Base-by-base conservation (phyloP, 2,113 vertebrate species). In the Oryzias celebensis region DNA sequence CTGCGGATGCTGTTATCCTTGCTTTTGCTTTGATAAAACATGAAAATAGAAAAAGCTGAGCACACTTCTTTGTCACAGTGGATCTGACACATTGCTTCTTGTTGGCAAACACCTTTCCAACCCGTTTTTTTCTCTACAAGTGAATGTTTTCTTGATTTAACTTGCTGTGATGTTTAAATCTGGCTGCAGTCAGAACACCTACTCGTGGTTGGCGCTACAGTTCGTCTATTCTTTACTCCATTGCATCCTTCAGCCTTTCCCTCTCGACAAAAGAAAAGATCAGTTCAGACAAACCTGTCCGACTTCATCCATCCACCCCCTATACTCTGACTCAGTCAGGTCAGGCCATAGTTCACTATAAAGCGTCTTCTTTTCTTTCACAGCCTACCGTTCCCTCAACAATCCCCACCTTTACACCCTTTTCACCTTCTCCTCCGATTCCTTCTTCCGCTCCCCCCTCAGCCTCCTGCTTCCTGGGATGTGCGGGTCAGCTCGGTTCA, bases 361-460 rank as follows among this genome's bases (percentile, higher is more conserved):
- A 46, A 54, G 47, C 58, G 63, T 51, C 20, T 46, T 53, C 8
- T 64, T 68, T 16, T 51, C 58, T n/a, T 23, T 52, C 58, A 49
- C 62, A 52, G 69, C 67, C 52, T 64, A 51, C 50, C 56, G 48
- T n/a, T 14, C 0, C 14, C 23, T 46, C 53, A 22, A 58, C 49
- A 50, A 14, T 50, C 45, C 31, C 51, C 14, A 16, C 56, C 54
- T 55, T 46, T 36, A 7, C 26, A 42, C 65, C 17, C 58, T 55
- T 78, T 82, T 84, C 78, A 77, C 75, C 75, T 73, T 64, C 60
- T 65, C 82, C 53, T 66, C 31, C 74, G 18, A 63, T 55, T n/a
- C 68, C 18, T 17, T 57, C 53, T 0, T 61, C 43, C 55, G 44
- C 28, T 62, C 24, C 5, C 51, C 53, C 13, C 44, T 6, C 60